These are phyloP conservation scores for Bradypodion ventrale DNA, from an alignment of 2,797 vertebrate genomes.

Conservation along the genomic window DNA sequence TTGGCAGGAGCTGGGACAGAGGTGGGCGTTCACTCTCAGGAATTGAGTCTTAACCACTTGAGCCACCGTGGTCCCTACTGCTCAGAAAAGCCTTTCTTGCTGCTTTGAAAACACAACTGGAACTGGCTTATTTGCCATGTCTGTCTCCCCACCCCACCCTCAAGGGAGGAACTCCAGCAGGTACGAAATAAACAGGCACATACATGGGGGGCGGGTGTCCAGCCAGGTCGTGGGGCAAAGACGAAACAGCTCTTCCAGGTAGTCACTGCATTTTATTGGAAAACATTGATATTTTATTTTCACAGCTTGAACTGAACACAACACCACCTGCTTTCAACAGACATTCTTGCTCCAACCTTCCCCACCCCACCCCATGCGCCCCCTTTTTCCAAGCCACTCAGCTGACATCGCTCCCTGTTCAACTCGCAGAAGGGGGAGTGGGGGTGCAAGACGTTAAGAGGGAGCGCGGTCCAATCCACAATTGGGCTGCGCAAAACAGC, in stretches of 20 bases:
- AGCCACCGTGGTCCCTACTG: no score
- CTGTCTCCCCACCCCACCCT: no score
- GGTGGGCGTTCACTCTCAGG: no score
- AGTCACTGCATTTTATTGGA: constrained; percentile 86
- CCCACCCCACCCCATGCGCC: no score
- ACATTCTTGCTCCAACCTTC: constrained; percentile 54
- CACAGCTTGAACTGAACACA: constrained; percentile 83
- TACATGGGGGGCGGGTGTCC: no score
- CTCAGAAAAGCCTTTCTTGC: background rate
- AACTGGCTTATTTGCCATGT: background rate
- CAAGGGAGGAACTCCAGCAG: background rate
- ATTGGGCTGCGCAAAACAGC: background rate
- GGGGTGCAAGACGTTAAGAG: background rate
- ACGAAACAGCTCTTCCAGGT: constrained; percentile 42
- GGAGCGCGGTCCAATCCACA: background rate
- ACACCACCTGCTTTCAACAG: constrained; percentile 76
- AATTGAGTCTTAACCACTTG: no score
- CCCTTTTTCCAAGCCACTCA: constrained; percentile 38
- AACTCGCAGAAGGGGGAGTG: background rate
- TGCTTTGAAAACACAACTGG: background rate
- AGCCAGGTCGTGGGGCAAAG: no score
- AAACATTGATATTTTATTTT: constrained; percentile 83
- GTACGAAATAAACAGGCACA: background rate
- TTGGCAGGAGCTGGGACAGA: no score
- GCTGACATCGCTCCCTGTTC: background rate